Evolutionary conservation across 2,888 invertebrate species (phyloP).

Genomic region (Crocallis elinguaria): DNA sequence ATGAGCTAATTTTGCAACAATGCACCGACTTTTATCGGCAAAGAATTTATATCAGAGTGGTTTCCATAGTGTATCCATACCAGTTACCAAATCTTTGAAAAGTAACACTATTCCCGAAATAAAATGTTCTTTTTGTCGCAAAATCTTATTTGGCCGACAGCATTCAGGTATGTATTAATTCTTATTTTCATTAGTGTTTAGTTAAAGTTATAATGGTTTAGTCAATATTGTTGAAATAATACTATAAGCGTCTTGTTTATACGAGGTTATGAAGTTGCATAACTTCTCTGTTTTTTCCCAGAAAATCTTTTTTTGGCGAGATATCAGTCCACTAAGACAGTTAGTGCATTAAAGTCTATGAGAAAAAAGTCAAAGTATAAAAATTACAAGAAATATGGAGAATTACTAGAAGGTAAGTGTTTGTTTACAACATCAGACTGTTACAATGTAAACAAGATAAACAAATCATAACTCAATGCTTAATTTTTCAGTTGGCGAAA

Average conservation of each 20-base stretch:
- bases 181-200: background rate
- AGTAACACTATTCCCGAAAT: constrained; percentile 55
- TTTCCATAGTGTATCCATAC: constrained; percentile 60
- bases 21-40: constrained; percentile 76
- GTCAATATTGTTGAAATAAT: background rate
- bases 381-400: constrained; percentile 85
- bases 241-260: background rate
- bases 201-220: background rate
- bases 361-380: constrained; percentile 78
- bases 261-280: constrained; percentile 67
- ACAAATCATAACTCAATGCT: constrained; percentile 28
- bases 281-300: constrained; percentile 62
- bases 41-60: constrained; percentile 72
- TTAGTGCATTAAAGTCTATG: constrained; percentile 61
- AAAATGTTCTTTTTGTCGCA: constrained; percentile 78
- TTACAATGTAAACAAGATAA: constrained; percentile 32
- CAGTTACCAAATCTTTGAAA: constrained; percentile 53
- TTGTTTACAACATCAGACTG: constrained; percentile 30
- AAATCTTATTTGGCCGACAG: constrained; percentile 61
- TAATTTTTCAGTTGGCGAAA: constrained; percentile 84
- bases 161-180: constrained; percentile 61
- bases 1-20: constrained; percentile 53
- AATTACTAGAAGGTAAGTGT: constrained; percentile 87
- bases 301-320: constrained; percentile 61
- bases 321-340: constrained; percentile 76